Percentiles rank a stretch among this genome's conserved stretches.
Evolutionary conservation across 2,888 invertebrate genomes (phyloP).

Genomic region (Flexamia atlantica): DNA sequence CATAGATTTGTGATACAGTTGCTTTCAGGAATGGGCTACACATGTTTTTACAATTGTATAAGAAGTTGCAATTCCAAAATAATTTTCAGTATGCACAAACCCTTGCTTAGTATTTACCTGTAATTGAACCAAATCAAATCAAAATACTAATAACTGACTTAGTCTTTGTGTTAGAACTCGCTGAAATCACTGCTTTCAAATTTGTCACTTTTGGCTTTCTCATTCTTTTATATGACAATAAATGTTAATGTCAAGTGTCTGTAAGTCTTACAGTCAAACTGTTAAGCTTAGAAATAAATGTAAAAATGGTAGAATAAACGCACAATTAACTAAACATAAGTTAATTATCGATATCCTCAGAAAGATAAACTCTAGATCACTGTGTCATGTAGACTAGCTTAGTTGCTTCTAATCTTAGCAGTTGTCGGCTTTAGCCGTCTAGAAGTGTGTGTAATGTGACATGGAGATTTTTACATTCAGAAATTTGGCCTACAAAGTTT

Average conservation of each 20-base stretch:
- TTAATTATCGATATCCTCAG: conserved; percentile 45
- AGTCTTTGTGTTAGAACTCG: background rate
- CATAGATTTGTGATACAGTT: too few species aligned
- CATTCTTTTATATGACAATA: conserved; percentile 26
- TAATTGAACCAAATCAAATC: background rate
- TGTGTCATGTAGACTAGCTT: conserved; percentile 58
- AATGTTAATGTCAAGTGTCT: conserved; percentile 38
- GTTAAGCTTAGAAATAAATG: conserved; percentile 49
- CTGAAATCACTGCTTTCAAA: conserved; percentile 17
- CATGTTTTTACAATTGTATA: background rate
- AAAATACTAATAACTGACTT: background rate
- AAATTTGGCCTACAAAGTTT: background rate
- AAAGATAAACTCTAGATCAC: conserved; percentile 38
- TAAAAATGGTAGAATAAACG: conserved; percentile 46
- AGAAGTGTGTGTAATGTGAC: conserved; percentile 26
- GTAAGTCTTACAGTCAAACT: conserved; percentile 40
- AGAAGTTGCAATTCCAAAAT: too few species aligned
- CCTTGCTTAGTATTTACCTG: background rate
- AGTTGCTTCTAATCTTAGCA: conserved; percentile 52
- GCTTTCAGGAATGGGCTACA: background rate
- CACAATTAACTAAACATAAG: conserved; percentile 55
- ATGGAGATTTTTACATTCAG: background rate
- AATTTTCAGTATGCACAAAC: too few species aligned
- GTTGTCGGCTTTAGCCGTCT: conserved; percentile 12
- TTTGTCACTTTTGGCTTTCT: conserved; percentile 13